These are phyloP conservation scores for Actias luna DNA, from an alignment of 2,888 invertebrate species.

Conservation along the genomic window DNA sequence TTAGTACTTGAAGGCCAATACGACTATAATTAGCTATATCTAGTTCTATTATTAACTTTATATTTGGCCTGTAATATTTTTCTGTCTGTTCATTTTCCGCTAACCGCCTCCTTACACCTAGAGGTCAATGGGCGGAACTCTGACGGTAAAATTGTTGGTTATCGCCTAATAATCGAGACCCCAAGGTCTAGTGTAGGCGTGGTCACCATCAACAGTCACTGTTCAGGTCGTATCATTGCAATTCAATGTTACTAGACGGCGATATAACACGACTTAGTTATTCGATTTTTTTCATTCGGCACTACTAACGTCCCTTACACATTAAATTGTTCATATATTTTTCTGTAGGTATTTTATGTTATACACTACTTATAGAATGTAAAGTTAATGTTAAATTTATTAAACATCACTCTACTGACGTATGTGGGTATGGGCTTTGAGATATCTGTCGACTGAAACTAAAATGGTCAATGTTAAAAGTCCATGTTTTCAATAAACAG, in stretches of 20 bases:
- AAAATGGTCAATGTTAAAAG: too few species aligned
- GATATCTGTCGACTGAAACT: too few species aligned
- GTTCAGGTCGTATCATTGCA: neutral
- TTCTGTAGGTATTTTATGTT: too few species aligned
- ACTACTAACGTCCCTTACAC: neutral
- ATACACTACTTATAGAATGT: too few species aligned
- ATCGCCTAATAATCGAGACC: neutral
- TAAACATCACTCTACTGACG: too few species aligned
- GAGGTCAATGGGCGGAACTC: neutral
- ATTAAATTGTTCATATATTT: neutral
- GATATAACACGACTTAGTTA: neutral
- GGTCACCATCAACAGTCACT: neutral
- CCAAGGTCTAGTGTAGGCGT: neutral
- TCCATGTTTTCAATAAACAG: too few species aligned
- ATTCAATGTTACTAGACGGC: neutral
- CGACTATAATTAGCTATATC: too few species aligned
- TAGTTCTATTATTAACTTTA: too few species aligned
- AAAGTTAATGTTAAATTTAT: too few species aligned
- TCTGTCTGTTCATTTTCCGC: neutral
- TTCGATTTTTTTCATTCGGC: neutral
- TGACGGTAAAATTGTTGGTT: neutral
- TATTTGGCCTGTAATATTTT: neutral
- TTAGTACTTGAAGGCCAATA: too few species aligned
- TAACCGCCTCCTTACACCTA: neutral
- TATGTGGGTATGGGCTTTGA: too few species aligned